Evolutionary conservation across 2,113 vertebrate species (phyloP), one percentile per base, ranked within the genome.

Genomic region (Callaeas wilsoni): DNA sequence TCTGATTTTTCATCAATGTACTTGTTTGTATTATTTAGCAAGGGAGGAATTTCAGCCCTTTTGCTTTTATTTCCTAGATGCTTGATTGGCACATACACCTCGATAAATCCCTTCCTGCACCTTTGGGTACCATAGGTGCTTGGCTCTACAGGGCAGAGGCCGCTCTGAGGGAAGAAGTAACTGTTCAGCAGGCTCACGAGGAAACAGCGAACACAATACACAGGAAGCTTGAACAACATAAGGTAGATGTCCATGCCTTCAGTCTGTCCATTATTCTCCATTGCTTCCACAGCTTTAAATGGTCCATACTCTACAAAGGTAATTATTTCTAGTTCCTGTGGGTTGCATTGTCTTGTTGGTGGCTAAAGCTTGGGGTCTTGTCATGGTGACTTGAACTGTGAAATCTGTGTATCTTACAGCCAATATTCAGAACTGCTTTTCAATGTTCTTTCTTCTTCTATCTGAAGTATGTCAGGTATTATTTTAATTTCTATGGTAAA

Each of bases 41-140:
- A 79, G 18, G 18, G 57, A 39, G 15, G n/a, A 76, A 79, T 17
- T 83, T 93, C 29, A 90, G 2, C 65, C 12, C 18, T 92, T 32
- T 85, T 65, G 2, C 69, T 95, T 97, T 96, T 97, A 16, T 78
- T 90, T 97, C 95, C 74, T 96, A 99, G 99, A 98, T 99, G 92
- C 97, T 99, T 75, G 99, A 99, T 85, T 99, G 99, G 99, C 99
- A 99, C 64, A 97, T 99, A 76, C 98, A 99, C 89, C 98, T 99
- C 92, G 99, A 99, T 97, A 99, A 99, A 94, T 99, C 99, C 84
- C 98, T 99, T 77, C 99, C 99, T 37, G 98, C 98, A 22, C 99
- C 99, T 56, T 97, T 99, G 97, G 99, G 99, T n/a, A 98, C 98
- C 63, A 99, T 99, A 25, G 99, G 99, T 44, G 98, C 99, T 87